These are phyloP conservation scores for Pseudoatta argentina DNA, from an alignment of 1,140 invertebrate species.

Conservation along the genomic window DNA sequence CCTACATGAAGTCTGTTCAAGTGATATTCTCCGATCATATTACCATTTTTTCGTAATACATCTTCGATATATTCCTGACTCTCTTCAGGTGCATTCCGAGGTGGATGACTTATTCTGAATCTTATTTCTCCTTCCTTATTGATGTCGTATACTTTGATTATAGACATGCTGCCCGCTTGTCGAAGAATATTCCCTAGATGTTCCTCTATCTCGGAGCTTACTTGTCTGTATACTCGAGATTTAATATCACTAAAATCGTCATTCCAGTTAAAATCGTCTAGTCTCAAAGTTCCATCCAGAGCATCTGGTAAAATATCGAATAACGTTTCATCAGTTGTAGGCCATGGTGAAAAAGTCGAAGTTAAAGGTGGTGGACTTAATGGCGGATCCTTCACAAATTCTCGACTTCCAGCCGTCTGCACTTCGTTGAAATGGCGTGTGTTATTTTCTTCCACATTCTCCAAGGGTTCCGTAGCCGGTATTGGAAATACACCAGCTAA, in stretches of 20 bases:
- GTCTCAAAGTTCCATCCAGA: constrained; percentile 89
- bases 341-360: constrained; percentile 84
- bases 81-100: constrained; percentile 74
- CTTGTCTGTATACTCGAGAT: constrained; percentile 88
- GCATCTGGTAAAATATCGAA: constrained; percentile 89
- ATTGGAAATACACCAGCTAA: constrained; percentile 87
- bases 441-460: constrained; percentile 76
- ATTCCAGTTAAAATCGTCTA: constrained; percentile 89
- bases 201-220: constrained; percentile 87
- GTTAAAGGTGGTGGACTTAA: constrained; percentile 85
- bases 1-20: constrained; percentile 77
- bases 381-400: constrained; percentile 82
- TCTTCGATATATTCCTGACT: constrained; percentile 80
- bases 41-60: constrained; percentile 76
- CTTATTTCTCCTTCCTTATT: constrained; percentile 81
- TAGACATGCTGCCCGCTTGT: constrained; percentile 81
- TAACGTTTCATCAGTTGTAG: constrained; percentile 85
- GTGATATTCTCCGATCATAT: constrained; percentile 80
- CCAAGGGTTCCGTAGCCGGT: constrained; percentile 83
- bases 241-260: constrained; percentile 87
- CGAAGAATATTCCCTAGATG: constrained; percentile 86
- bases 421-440: constrained; percentile 77
- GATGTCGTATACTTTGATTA: constrained; percentile 88
- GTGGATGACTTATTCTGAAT: constrained; percentile 82
- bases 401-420: constrained; percentile 81